These are phyloP conservation scores for Hydroisotoma schaefferi DNA, from an alignment of 2,888 invertebrate genomes.

Conservation along the genomic window DNA sequence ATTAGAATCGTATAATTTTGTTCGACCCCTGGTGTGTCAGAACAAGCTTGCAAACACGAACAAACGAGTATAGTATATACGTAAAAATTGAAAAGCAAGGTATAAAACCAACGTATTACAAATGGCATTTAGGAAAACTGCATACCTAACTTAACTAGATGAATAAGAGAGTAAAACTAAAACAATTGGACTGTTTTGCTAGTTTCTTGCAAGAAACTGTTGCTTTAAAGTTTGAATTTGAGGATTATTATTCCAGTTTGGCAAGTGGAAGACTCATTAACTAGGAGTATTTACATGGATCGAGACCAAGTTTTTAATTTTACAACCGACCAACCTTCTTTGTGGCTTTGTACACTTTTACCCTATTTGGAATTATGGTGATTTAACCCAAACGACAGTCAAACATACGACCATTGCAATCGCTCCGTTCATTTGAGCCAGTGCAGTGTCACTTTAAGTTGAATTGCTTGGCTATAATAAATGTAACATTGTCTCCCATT, in stretches of 20 bases:
- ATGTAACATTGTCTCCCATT: too few species aligned
- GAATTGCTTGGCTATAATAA: too few species aligned
- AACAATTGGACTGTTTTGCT: slow-evolving; percentile 2
- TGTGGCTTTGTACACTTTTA: neutral
- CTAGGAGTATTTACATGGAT: neutral
- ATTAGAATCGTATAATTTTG: too few species aligned
- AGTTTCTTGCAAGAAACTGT: neutral
- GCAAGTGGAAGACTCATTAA: slow-evolving; percentile 32
- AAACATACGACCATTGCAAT: too few species aligned
- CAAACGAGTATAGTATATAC: neutral
- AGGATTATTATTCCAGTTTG: slow-evolving; percentile 35
- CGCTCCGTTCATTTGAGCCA: too few species aligned
- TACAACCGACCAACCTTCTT: neutral
- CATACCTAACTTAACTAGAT: too few species aligned
- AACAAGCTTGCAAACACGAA: slow-evolving; percentile 5
- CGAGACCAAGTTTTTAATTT: too few species aligned
- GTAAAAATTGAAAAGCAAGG: neutral
- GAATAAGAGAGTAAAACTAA: too few species aligned
- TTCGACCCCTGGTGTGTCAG: too few species aligned
- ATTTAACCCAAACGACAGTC: slow-evolving; percentile 1
- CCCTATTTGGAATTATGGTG: slow-evolving; percentile 12
- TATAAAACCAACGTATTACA: neutral
- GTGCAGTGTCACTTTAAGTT: too few species aligned
- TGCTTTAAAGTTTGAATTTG: slow-evolving; percentile 3
- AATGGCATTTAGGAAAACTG: neutral